A percentile compares a stretch with the other conserved stretches of the same genome.
Conservation (phyloP, 2,797 vertebrate species). For the Poecilia picta region DNA sequence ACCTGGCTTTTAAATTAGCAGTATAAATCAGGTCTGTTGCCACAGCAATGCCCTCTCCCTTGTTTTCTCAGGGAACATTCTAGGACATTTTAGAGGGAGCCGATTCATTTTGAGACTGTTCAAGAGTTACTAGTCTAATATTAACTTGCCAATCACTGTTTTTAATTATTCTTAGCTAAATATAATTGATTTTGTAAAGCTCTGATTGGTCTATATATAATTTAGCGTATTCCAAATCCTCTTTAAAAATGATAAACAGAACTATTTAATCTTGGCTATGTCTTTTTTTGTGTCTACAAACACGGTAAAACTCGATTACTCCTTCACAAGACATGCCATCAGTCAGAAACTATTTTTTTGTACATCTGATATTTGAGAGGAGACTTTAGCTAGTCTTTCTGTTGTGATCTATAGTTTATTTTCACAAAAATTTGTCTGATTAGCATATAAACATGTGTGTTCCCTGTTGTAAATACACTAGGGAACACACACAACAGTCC, state of each 20-base stretch:
- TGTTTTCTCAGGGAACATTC: constrained; percentile 6
- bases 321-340: not conserved
- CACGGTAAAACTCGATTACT: not conserved
- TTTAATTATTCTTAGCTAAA: constrained; percentile 11
- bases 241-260: not conserved
- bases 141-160: constrained; percentile 39
- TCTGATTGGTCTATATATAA: not conserved
- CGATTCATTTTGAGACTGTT: constrained; percentile 33
- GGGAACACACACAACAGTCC: too few species aligned
- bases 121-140: constrained; percentile 24
- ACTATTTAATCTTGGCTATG: not conserved
- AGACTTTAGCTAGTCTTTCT: not conserved
- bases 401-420: not conserved
- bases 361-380: not conserved
- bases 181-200: not conserved
- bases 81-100: constrained; percentile 12
- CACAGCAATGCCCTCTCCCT: constrained; percentile 37
- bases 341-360: not conserved
- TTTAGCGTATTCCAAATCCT: not conserved
- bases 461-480: not conserved
- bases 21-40: constrained; percentile 53
- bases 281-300: not conserved
- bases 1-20: constrained; percentile 51
- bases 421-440: not conserved
- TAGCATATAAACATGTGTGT: not conserved